phyloP scores from a whole-genome alignment of 2,797 vertebrate species.

The Labroides dimidiatus region DNA sequence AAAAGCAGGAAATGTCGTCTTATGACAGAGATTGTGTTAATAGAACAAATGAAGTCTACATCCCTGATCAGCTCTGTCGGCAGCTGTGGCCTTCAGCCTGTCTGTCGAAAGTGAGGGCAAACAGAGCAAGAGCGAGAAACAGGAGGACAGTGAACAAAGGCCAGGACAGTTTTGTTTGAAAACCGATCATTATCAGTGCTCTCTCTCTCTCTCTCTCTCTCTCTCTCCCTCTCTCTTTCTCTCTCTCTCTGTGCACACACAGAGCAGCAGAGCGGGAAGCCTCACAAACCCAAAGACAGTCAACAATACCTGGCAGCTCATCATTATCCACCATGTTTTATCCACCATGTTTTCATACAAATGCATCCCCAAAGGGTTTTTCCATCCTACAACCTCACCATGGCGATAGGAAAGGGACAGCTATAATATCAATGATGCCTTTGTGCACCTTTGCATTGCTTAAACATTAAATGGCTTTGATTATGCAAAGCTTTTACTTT shows the following conservation, averaged over 20 bases:
- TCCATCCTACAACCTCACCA: neutral
- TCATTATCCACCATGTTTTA: conserved; percentile 40
- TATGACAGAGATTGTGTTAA: neutral
- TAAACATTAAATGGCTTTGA: conserved; percentile 9
- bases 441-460: neutral
- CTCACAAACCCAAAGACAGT: conserved; percentile 36
- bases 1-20: conserved; percentile 1
- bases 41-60: neutral
- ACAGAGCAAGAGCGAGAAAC: neutral
- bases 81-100: conserved; percentile 7
- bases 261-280: conserved; percentile 35
- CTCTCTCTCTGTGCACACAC: conserved; percentile 11
- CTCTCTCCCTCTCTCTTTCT: conserved; percentile 15
- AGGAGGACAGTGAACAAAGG: conserved; percentile 36
- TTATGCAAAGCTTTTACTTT: conserved; percentile 4
- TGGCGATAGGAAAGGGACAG: neutral
- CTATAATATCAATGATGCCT: conserved; percentile 13
- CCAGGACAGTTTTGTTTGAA: conserved; percentile 47
- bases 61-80: neutral
- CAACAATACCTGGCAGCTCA: conserved; percentile 35
- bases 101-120: neutral
- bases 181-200: conserved; percentile 57
- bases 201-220: conserved; percentile 17
- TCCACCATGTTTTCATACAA: conserved; percentile 36
- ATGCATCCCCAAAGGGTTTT: conserved; percentile 16